phyloP scores from a whole-genome alignment of 2,888 invertebrate genomes.

The Chironomus tentans region DNA sequence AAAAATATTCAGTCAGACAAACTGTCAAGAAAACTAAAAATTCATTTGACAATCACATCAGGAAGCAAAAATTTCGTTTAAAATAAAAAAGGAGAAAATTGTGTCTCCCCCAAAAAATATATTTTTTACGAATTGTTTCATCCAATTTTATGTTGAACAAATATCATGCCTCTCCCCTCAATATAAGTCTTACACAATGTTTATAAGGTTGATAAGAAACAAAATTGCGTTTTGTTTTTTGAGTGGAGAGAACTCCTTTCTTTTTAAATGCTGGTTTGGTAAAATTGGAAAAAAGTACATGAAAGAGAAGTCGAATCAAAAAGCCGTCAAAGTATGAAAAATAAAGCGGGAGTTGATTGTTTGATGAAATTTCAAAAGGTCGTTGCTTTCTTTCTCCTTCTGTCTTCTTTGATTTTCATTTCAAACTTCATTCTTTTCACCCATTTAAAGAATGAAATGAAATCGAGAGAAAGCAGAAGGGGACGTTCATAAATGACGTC shows the following conservation, averaged over 20 bases:
- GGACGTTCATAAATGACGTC: no score
- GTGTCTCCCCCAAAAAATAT: neutral
- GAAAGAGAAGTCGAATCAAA: slow-evolving; percentile 2
- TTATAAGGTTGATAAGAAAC: slow-evolving; percentile 5
- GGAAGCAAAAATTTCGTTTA: neutral
- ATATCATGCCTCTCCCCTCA: neutral
- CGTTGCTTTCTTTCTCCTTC: neutral
- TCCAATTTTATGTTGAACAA: neutral
- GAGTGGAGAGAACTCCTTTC: neutral
- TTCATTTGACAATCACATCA: neutral
- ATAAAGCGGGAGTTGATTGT: neutral
- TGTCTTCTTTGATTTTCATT: no score
- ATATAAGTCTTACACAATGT: neutral
- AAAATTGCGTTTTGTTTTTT: slow-evolving; percentile 11
- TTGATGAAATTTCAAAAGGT: neutral
- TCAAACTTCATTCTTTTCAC: no score
- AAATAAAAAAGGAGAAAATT: neutral
- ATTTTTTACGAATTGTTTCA: neutral
- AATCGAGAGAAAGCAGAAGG: neutral
- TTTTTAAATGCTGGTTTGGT: neutral
- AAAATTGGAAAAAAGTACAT: slow-evolving; percentile 3
- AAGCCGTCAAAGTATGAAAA: slow-evolving; percentile 2
- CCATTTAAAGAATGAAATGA: no score
- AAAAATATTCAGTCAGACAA: no score
- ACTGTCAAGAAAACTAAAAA: neutral